These are phyloP conservation scores for Alloplasta piceator DNA, from an alignment of 2,888 invertebrate genomes.

Conservation along the genomic window DNA sequence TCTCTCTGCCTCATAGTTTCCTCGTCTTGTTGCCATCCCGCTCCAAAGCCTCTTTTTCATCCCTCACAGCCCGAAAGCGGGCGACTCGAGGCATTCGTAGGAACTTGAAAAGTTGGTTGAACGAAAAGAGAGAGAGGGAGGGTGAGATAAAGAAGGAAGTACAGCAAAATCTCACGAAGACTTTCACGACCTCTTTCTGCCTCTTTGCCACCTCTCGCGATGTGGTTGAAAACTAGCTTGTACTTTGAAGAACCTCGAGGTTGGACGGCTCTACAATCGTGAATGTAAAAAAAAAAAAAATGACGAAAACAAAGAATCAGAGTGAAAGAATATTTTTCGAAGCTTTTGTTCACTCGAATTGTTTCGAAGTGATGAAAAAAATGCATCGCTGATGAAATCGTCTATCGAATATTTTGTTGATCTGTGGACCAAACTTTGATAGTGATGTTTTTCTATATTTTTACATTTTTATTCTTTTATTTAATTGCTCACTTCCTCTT, in stretches of 20 bases:
- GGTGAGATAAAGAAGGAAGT: background rate
- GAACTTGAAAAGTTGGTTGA: slow-evolving; percentile 54
- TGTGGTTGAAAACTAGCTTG: slow-evolving; percentile 29
- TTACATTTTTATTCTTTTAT: too few species aligned
- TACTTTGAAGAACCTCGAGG: slow-evolving; percentile 34
- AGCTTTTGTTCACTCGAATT: slow-evolving; percentile 8
- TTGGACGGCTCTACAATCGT: background rate
- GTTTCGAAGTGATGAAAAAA: background rate
- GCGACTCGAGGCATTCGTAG: slow-evolving; percentile 39
- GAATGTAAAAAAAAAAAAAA: too few species aligned
- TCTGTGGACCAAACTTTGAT: too few species aligned
- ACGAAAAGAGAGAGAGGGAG: background rate
- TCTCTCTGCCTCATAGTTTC: slow-evolving; percentile 7
- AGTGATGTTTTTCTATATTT: too few species aligned
- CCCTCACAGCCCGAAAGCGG: slow-evolving; percentile 24
- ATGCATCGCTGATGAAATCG: too few species aligned
- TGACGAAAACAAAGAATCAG: slow-evolving; percentile 17
- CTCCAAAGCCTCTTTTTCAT: slow-evolving; percentile 21
- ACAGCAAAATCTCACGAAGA: slow-evolving; percentile 35
- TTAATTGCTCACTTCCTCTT: too few species aligned
- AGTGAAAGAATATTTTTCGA: slow-evolving; percentile 27
- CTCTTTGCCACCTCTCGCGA: slow-evolving; percentile 27
- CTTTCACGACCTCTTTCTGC: slow-evolving; percentile 42
- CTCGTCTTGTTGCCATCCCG: background rate
- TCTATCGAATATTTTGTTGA: too few species aligned